A percentile compares a stretch with the other conserved stretches of the same genome.
These are phyloP conservation scores for Eolophus roseicapilla DNA, from an alignment of 2,113 vertebrate species.

Conservation along the genomic window DNA sequence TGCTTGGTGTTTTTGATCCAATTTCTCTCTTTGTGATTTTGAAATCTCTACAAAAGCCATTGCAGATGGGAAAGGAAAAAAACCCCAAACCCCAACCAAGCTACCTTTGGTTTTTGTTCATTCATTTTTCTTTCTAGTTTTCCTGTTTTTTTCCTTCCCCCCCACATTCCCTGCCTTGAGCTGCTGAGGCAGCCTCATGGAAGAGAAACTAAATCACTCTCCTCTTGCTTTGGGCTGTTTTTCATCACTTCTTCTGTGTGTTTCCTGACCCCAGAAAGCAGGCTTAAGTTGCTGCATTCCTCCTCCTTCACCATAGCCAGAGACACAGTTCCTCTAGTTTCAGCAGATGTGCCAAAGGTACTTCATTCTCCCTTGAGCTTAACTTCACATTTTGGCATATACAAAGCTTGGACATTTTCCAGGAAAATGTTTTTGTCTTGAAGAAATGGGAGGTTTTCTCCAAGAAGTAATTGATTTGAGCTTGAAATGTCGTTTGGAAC, in stretches of 20 bases:
- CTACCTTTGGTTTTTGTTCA: neutral
- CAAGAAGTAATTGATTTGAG: neutral
- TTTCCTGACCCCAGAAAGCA: constrained; percentile 53
- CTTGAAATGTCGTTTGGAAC: neutral
- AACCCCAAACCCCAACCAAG: neutral
- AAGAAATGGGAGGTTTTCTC: neutral
- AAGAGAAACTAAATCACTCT: constrained; percentile 43
- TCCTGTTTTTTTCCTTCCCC: neutral
- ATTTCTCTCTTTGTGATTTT: constrained; percentile 39
- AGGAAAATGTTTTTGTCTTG: constrained; percentile 20
- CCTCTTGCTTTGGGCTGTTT: constrained; percentile 55
- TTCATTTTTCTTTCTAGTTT: neutral
- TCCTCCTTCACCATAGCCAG: constrained; percentile 14
- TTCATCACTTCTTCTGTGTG: constrained; percentile 45
- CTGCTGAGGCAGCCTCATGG: neutral
- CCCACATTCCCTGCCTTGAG: neutral
- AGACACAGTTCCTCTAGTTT: constrained; percentile 9
- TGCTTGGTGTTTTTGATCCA: constrained; percentile 24
- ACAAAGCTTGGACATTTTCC: neutral
- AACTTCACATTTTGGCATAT: constrained; percentile 38
- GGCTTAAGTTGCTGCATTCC: constrained; percentile 45
- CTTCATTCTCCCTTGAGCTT: neutral
- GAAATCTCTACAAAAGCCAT: constrained; percentile 14
- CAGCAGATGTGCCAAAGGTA: constrained; percentile 37
- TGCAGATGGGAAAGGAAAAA: neutral